A percentile compares a stretch with the other conserved stretches of the same genome.
Evolutionary conservation across 2,113 vertebrate genomes (phyloP).

Genomic region (Phylloscopus trochilus): DNA sequence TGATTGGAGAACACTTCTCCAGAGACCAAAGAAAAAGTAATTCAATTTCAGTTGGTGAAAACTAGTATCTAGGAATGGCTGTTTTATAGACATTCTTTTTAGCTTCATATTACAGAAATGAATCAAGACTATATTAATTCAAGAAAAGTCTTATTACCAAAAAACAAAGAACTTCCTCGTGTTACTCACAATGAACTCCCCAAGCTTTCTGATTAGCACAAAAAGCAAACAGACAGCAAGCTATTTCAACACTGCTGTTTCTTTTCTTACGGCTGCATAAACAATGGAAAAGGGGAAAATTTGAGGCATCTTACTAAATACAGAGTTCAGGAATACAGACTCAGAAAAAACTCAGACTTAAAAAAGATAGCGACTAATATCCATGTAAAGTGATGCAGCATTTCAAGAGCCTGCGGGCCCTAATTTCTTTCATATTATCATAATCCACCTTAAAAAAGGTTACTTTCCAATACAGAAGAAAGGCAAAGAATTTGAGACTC

Average conservation of each 20-base stretch:
- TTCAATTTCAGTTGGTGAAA: constrained; percentile 59
- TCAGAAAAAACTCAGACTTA: not conserved
- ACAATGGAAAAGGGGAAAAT: not conserved
- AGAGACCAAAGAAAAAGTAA: constrained; percentile 58
- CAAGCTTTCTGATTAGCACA: constrained; percentile 4
- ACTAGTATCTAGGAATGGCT: constrained; percentile 37
- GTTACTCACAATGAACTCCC: constrained; percentile 25
- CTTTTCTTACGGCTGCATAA: not conserved
- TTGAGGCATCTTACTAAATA: not conserved
- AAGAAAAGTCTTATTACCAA: constrained; percentile 42
- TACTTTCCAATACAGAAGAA: not conserved
- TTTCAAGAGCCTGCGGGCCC: not conserved
- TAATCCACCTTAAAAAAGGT: not conserved
- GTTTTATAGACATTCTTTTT: constrained; percentile 52
- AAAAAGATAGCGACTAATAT: not conserved
- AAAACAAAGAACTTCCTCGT: constrained; percentile 12
- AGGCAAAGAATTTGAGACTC: not conserved
- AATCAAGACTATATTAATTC: constrained; percentile 60
- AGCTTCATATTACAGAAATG: constrained; percentile 54
- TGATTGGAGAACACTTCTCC: constrained; percentile 55
- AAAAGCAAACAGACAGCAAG: not conserved
- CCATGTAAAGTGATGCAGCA: not conserved
- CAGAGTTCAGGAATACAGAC: not conserved
- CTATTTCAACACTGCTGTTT: not conserved
- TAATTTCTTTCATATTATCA: not conserved